Conservation (phyloP, 2,888 invertebrate species). For the Colostygia pectinataria region DNA sequence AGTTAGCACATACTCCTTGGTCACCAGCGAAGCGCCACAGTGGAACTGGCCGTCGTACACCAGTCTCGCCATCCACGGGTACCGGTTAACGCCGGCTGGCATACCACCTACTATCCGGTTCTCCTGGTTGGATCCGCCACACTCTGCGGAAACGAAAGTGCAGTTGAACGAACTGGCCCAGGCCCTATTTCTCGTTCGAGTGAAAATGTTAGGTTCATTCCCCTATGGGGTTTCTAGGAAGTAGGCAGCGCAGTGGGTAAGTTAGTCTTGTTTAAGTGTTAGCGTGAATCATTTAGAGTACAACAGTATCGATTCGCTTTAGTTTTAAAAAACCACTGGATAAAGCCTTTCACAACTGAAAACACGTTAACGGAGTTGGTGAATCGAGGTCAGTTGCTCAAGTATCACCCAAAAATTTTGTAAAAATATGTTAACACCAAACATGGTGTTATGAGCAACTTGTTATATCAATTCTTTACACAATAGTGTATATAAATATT, state of each 20-base stretch:
- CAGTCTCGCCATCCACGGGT: conserved; percentile 93
- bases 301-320: too few relatives aligned
- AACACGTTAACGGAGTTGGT: too few relatives aligned
- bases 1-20: conserved; percentile 92
- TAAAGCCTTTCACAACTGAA: too few relatives aligned
- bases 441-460: conserved; percentile 2
- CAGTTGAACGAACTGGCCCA: conserved; percentile 35
- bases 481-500: too few relatives aligned
- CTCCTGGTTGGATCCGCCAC: conserved; percentile 92
- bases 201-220: conserved; percentile 20
- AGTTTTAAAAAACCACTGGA: too few relatives aligned
- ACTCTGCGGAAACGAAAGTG: conserved; percentile 82
- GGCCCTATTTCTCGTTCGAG: conserved; percentile 18
- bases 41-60: conserved; percentile 95
- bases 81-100: conserved; percentile 91
- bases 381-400: neutral
- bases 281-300: too few relatives aligned
- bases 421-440: neutral
- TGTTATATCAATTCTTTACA: too few relatives aligned
- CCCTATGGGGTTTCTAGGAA: conserved; percentile 13
- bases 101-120: conserved; percentile 93
- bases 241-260: neutral
- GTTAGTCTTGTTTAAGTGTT: too few relatives aligned
- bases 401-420: neutral
- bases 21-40: conserved; percentile 92